Evolutionary conservation across 2,113 vertebrate genomes (phyloP).

Genomic region (Rostratula benghalensis): DNA sequence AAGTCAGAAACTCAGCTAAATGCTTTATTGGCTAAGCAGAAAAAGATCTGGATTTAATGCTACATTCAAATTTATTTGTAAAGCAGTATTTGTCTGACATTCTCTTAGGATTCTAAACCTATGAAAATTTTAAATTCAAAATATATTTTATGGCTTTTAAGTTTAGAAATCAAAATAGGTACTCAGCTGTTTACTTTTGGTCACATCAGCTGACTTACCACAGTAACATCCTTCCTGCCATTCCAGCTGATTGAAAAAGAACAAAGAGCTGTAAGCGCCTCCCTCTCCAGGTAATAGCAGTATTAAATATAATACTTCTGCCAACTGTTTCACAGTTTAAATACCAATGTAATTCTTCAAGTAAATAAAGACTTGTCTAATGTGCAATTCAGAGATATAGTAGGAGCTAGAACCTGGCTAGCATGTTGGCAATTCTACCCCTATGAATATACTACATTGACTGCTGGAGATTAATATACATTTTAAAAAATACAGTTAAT

Average conservation of each 20-base stretch:
- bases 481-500: background rate
- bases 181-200: background rate
- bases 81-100: background rate
- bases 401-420: background rate
- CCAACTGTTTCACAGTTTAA: background rate
- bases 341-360: background rate
- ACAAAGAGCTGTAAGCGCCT: background rate
- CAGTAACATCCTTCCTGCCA: constrained; percentile 1
- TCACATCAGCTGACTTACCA: background rate
- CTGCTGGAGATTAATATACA: background rate
- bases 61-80: background rate
- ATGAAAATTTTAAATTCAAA: background rate
- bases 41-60: background rate
- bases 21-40: background rate
- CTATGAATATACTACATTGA: background rate
- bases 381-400: background rate
- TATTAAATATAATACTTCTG: background rate
- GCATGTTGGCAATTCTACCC: background rate
- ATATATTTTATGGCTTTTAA: background rate
- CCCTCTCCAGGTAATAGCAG: background rate
- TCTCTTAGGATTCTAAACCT: background rate
- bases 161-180: background rate
- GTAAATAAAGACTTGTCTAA: background rate
- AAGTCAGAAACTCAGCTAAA: background rate
- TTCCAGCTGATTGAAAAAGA: background rate